Base-by-base conservation (phyloP, 2,113 vertebrate genomes). In the Sinosuthora webbiana region DNA sequence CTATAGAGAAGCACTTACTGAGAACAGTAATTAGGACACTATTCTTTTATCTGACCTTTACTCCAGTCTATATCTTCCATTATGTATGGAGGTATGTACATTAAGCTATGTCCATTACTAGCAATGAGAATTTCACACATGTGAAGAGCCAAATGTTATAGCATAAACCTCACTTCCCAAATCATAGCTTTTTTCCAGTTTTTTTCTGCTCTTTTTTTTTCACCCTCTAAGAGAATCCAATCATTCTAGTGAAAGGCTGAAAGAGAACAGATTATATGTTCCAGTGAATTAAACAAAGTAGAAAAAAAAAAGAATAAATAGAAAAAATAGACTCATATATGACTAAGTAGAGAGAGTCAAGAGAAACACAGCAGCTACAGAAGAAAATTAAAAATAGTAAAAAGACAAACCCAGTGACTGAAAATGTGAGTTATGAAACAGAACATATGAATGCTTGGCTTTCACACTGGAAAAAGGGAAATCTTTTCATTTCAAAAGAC, bases 401-500 rank as follows among this genome's bases (percentile, higher is more conserved):
- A 45, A 63, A 81, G 41, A 79, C 30, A 78, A 83, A 55, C 30
- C 39, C 33, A 71, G 56, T 47, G 27, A 82, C 71, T 85, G 63
- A 89, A 89, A 95, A 89, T 75, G 15, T 47, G 65, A 83, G 77
- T 91, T 95, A 82, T 53, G 55, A 95, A 95, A 94, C 53, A 84
- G 41, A 59, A 87, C 13, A 57, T 42, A 62, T 84, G 44, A 89
- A 84, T 49, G 17, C 15, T 76, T 71, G 53, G 53, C 27, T 85
- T 95, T 68, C 49, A 68, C 8, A 53, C 2, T 81, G 68, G 71
- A 92, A 92, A 85, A 83, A 63, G 21, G 76, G 8, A 77, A 68
- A 77, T 37, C 4, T 56, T 76, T 75, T 84, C 24, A 80, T 89
- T 91, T 89, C 50, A 77, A 89, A 64, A 59, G 11, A 78, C 23